phyloP scores from a whole-genome alignment of 2,888 invertebrate genomes.

The Lucinisca nassula region DNA sequence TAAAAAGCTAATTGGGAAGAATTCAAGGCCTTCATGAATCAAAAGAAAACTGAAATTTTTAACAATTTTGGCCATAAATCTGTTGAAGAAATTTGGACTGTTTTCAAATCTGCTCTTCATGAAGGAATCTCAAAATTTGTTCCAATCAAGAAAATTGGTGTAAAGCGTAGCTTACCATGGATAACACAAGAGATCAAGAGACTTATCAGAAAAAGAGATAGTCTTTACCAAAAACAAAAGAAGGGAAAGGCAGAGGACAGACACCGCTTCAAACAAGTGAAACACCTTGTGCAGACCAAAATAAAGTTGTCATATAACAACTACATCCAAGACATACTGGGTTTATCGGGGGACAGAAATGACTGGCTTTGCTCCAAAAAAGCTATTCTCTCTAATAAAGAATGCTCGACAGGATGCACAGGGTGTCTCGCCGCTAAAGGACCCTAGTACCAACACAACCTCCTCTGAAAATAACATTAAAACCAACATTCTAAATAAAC shows the following conservation, averaged over 20 bases:
- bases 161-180: slow-evolving; percentile 1
- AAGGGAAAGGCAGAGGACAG: background rate
- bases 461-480: no score
- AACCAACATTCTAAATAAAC: background rate
- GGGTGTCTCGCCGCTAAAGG: slow-evolving; percentile 14
- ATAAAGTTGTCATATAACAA: background rate
- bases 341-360: background rate
- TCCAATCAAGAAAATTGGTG: no score
- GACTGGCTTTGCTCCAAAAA: slow-evolving; percentile 6
- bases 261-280: background rate
- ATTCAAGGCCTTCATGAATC: no score
- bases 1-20: no score
- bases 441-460: no score
- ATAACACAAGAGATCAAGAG: slow-evolving; percentile 16
- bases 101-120: no score
- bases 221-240: background rate
- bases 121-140: no score
- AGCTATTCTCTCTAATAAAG: background rate
- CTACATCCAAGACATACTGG: slow-evolving; percentile 13
- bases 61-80: no score
- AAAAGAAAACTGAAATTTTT: no score
- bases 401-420: slow-evolving; percentile 26
- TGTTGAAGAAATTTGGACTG: no score
- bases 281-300: slow-evolving; percentile 14
- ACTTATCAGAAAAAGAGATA: background rate